Percentiles rank a stretch among this genome's conserved stretches.
Evolutionary conservation across 2,888 invertebrate species (phyloP).

Genomic region (Lordiphosa fenestrarum): DNA sequence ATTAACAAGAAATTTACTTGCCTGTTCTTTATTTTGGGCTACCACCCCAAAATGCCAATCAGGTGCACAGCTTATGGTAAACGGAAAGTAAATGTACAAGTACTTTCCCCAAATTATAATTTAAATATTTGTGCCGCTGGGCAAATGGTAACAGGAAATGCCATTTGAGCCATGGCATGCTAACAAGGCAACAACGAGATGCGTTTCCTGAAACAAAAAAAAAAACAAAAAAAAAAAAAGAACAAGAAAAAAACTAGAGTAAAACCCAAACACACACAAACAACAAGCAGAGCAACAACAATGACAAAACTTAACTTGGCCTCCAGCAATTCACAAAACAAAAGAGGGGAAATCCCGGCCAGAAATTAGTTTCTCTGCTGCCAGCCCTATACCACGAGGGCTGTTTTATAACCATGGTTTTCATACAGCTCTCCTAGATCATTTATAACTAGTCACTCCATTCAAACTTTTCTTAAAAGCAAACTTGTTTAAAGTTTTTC

Average conservation of each 20-base stretch:
- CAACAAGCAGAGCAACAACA: constrained; percentile 16
- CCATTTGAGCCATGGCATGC: constrained; percentile 62
- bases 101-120: constrained; percentile 40
- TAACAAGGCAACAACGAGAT: constrained; percentile 49
- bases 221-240: constrained; percentile 36
- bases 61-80: constrained; percentile 17
- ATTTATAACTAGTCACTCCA: no score
- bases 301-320: constrained; percentile 54
- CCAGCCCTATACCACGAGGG: constrained; percentile 27
- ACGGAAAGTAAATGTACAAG: neutral
- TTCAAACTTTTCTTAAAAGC: no score
- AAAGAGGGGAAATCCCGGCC: constrained; percentile 45
- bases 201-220: constrained; percentile 30
- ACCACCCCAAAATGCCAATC: constrained; percentile 15
- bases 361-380: constrained; percentile 63
- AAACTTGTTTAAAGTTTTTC: no score
- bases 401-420: constrained; percentile 20
- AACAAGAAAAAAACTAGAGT: constrained; percentile 21
- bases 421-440: no score
- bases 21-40: constrained; percentile 6
- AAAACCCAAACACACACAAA: constrained; percentile 10
- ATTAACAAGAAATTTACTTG: constrained; percentile 60
- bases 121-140: constrained; percentile 56
- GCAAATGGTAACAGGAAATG: constrained; percentile 54
- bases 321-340: constrained; percentile 49